phyloP scores from a whole-genome alignment of 1,140 invertebrate species.

The Apis laboriosa region DNA sequence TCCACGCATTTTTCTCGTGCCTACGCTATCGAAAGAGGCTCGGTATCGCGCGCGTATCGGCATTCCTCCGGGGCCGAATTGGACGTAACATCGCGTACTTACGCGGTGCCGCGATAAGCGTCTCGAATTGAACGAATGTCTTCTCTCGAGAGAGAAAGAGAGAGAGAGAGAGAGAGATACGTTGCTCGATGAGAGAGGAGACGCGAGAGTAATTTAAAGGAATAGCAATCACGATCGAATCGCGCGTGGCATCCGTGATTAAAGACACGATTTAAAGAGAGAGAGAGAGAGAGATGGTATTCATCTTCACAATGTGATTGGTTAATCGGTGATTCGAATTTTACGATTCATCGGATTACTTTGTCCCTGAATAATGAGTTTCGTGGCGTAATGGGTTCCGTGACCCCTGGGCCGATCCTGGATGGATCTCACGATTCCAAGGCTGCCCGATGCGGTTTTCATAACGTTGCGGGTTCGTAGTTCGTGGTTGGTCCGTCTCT shows the following conservation, averaged over 20 bases:
- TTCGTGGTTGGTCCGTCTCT: not conserved
- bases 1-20: not conserved
- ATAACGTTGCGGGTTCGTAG: not conserved
- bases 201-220: conserved; percentile 63
- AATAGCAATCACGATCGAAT: conserved; percentile 53
- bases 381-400: too few relatives aligned
- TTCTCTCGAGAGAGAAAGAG: too few relatives aligned
- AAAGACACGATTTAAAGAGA: too few relatives aligned
- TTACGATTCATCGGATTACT: not conserved
- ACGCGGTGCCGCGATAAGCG: conserved; percentile 50
- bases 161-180: too few relatives aligned
- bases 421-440: conserved; percentile 1
- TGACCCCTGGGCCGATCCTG: not conserved
- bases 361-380: not conserved
- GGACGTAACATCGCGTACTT: conserved; percentile 60
- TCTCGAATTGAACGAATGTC: too few relatives aligned
- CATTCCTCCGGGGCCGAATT: conserved; percentile 55
- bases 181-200: not conserved
- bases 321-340: not conserved
- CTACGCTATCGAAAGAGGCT: too few relatives aligned
- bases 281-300: too few relatives aligned
- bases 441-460: not conserved
- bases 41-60: conserved; percentile 50
- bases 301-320: too few relatives aligned
- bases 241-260: conserved; percentile 51